Conservation (phyloP, 1,140 invertebrate genomes). For the Euglossa dilemma region DNA sequence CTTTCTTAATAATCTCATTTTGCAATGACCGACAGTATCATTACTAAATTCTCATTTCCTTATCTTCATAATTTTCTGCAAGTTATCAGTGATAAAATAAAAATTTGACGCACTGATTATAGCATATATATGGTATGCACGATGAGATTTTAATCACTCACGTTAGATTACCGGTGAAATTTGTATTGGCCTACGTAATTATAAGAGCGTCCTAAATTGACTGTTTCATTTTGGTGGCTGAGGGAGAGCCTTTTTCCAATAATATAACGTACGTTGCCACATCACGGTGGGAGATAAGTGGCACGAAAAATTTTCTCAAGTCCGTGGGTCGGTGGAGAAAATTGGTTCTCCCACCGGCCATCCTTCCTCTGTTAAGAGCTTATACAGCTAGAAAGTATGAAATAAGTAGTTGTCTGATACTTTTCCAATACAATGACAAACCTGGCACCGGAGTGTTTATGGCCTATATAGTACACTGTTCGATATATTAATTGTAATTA, state of each 20-base stretch:
- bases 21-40: not conserved
- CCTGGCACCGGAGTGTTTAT: not conserved
- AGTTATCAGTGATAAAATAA: not conserved
- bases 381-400: not conserved
- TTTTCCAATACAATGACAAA: not conserved
- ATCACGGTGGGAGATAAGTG: not conserved
- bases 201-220: not conserved
- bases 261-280: not conserved
- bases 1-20: not conserved
- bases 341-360: not conserved
- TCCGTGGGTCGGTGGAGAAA: not conserved
- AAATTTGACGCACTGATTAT: not conserved
- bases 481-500: not conserved
- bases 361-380: not conserved
- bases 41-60: not conserved
- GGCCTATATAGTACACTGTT: not conserved
- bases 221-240: not conserved
- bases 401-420: not conserved
- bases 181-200: not conserved
- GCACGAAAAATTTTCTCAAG: not conserved
- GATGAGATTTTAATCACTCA: not conserved
- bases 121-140: no score
- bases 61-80: not conserved
- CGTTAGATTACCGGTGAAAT: not conserved
- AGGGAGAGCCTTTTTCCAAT: not conserved